Conservation (phyloP, 2,797 vertebrate genomes). For the Cygnus olor region DNA sequence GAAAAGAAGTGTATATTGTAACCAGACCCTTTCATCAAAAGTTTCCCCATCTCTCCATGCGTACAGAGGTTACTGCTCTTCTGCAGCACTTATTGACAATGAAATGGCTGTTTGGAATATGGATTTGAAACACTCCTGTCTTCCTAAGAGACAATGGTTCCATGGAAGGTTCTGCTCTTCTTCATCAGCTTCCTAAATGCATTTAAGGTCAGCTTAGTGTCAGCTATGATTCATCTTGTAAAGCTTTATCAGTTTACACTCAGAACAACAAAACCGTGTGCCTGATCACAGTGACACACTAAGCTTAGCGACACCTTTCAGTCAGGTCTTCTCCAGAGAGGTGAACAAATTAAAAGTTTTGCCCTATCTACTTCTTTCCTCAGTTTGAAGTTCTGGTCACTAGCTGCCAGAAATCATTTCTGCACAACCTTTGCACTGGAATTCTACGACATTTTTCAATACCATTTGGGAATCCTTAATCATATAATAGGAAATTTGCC, state of each 20-base stretch:
- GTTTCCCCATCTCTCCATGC: neutral
- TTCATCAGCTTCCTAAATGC: slow-evolving; percentile 58
- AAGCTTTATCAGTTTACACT: slow-evolving; percentile 58
- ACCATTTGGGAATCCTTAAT: neutral
- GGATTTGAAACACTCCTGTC: slow-evolving; percentile 40
- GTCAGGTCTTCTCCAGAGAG: neutral
- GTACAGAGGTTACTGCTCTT: slow-evolving; percentile 53
- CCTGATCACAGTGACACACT: slow-evolving; percentile 16
- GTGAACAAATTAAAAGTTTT: slow-evolving; percentile 57
- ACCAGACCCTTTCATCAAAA: slow-evolving; percentile 56
- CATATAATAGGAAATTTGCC: neutral
- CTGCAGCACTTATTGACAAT: slow-evolving; percentile 22
- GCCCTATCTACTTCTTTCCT: neutral
- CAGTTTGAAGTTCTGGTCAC: neutral
- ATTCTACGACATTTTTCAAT: neutral
- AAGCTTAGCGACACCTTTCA: neutral
- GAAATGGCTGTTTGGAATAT: slow-evolving; percentile 49
- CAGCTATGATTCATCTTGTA: slow-evolving; percentile 56
- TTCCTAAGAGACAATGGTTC: slow-evolving; percentile 35
- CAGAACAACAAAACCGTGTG: neutral
- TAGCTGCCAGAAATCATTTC: neutral
- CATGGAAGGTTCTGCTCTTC: slow-evolving; percentile 18
- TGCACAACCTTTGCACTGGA: neutral
- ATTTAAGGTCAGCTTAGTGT: slow-evolving; percentile 50
- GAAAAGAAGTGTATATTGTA: neutral